These are phyloP conservation scores for Heteractis magnifica DNA, from an alignment of 92 coral and sea anemone species.

Conservation along the genomic window DNA sequence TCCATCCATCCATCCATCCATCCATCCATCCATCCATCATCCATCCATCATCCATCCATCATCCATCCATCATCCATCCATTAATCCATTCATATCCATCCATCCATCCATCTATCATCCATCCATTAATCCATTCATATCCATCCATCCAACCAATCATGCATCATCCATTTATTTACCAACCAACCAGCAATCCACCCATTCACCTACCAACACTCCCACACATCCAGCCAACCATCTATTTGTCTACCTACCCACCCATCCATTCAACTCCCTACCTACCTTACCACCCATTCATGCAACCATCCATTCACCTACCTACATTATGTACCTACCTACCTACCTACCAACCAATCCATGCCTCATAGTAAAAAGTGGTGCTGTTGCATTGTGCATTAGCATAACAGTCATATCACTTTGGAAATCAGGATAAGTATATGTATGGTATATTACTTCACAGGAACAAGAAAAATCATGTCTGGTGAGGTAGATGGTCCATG, in stretches of 20 bases:
- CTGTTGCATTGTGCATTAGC: not conserved
- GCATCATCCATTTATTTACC: too few species aligned
- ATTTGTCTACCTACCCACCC: too few species aligned
- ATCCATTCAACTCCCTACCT: too few species aligned
- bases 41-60: not conserved
- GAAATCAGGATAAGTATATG: not conserved
- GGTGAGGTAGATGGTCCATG: slow-evolving; percentile 90
- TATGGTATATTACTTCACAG: slow-evolving; percentile 15
- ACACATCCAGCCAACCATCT: too few species aligned
- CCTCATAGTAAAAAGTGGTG: too few species aligned
- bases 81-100: not conserved
- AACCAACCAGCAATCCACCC: too few species aligned
- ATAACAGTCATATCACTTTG: too few species aligned
- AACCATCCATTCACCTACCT: too few species aligned
- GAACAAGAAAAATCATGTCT: slow-evolving; percentile 63
- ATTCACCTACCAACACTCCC: too few species aligned
- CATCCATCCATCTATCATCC: not conserved
- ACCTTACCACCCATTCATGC: too few species aligned
- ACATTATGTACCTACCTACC: too few species aligned
- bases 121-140: not conserved
- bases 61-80: not conserved
- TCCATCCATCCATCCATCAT: not conserved
- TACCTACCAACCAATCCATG: too few species aligned
- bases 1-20: not conserved
- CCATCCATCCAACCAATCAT: not conserved